Percentiles rank a stretch among this genome's conserved stretches.
phyloP scores from a whole-genome alignment of 2,113 vertebrate genomes.

The Barbus barbus region DNA sequence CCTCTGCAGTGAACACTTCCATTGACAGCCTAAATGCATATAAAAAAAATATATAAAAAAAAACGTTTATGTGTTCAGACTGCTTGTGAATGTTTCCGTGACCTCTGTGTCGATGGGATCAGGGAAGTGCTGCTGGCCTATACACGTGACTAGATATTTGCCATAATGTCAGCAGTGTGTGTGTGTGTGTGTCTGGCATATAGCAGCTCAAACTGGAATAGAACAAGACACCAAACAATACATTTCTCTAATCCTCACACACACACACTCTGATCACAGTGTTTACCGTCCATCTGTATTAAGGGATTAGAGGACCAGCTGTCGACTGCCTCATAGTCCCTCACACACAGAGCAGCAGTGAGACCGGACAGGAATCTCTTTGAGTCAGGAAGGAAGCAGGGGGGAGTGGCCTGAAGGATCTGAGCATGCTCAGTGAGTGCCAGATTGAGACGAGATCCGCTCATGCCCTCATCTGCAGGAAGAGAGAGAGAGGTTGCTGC shows the following conservation, averaged over 20 bases:
- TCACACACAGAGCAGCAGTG: constrained; percentile 19
- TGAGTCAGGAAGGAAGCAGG: constrained; percentile 56
- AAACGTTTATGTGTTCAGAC: not conserved
- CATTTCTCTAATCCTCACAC: constrained; percentile 1
- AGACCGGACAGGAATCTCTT: constrained; percentile 28
- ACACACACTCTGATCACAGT: constrained; percentile 16
- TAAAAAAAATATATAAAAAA: not conserved
- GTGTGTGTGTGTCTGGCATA: constrained; percentile 28
- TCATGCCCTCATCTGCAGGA: constrained; percentile 59
- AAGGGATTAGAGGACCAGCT: constrained; percentile 66
- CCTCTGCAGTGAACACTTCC: not conserved
- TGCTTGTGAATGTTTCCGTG: not conserved
- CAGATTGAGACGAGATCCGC: constrained; percentile 43
- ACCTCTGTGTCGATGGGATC: not conserved
- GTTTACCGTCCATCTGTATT: constrained; percentile 50
- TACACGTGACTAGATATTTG: not conserved
- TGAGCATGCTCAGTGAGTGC: constrained; percentile 62
- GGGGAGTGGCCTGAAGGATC: constrained; percentile 49
- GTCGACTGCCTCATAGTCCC: constrained; percentile 28
- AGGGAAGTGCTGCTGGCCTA: not conserved
- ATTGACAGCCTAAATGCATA: not conserved
- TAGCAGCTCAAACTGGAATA: not conserved
- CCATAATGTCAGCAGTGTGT: not conserved
- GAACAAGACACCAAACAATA: not conserved
- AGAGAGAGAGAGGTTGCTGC: constrained; percentile 57